Evolutionary conservation across 2,888 invertebrate genomes (phyloP), one percentile per base, ranked within the genome.

Genomic region (Halocaridina rubra): DNA sequence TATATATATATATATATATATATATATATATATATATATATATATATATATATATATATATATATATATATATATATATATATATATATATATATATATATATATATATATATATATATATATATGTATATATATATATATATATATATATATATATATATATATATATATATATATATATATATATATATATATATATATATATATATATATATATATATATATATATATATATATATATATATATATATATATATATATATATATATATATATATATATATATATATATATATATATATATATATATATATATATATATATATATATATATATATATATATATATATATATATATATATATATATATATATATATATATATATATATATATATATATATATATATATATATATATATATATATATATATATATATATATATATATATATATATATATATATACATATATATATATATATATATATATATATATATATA

Each of bases 1-100:
- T 67, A 24, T 24, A 16, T 24, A 16, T 69, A 16, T 69, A 16
- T 69, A 16, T 69, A 16, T 69, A 16, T 69, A 27, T 29, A 30
- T 29, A 30, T 27, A 30, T 29, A 30, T n/a, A 30, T 29, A 30
- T n/a, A 30, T 29, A 27, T 75, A 69, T 24, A 69, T 22, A 75
- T 16, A 75, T 8, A n/a, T 10, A 22, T 8, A 39, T 30, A 30
- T 32, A 79, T 30, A 75, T 32, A 79, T 27, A 79, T 16, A 76
- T 16, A 72, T 22, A 72, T 75, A 72, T 75, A 77, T 24, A 77
- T n/a, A 75, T 69, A 67, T n/a, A 75, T 69, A 75, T 30, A 74
- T 78, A 64, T 78, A 19, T 78, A 67, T 67, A 67, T 78, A 67
- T 78, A 67, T 78, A 67, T 78, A 29, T 78, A 29, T 67, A 13